These are phyloP conservation scores for Heteromormyrus szaboi DNA, from an alignment of 2,797 vertebrate species.

Conservation along the genomic window DNA sequence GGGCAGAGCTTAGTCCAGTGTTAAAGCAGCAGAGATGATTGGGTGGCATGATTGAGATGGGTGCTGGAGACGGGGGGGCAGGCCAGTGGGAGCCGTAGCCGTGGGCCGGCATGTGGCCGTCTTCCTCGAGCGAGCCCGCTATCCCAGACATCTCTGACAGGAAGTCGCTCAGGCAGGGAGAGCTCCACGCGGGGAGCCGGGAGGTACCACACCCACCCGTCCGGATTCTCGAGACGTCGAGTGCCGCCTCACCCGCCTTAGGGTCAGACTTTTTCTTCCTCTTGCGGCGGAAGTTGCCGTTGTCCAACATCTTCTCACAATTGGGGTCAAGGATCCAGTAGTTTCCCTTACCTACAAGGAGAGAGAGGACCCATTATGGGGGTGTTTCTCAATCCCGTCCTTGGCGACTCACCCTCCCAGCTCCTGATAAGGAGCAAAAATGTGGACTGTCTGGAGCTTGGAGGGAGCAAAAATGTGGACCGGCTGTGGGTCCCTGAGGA, in stretches of 20 bases:
- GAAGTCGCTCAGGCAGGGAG: slow-evolving; percentile 67
- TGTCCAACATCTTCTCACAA: slow-evolving; percentile 96
- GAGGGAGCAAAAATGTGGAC: not conserved
- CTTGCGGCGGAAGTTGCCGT: slow-evolving; percentile 90
- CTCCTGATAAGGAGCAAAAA: not conserved
- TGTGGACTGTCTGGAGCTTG: not conserved
- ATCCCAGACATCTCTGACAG: slow-evolving; percentile 65
- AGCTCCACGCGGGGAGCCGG: slow-evolving; percentile 39
- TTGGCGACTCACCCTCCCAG: not conserved
- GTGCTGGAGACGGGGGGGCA: slow-evolving; percentile 36
- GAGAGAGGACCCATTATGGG: not conserved
- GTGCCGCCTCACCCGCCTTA: slow-evolving; percentile 29
- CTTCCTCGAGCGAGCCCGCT: slow-evolving; percentile 40
- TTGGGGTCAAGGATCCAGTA: slow-evolving; percentile 95
- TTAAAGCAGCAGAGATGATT: slow-evolving; percentile 71
- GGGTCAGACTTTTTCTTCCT: slow-evolving; percentile 81
- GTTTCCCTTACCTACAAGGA: slow-evolving; percentile 81
- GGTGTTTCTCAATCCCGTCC: not conserved
- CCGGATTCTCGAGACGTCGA: slow-evolving; percentile 45
- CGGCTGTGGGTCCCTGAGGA: not conserved
- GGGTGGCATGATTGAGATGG: slow-evolving; percentile 58
- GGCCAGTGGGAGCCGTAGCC: not conserved
- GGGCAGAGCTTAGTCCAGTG: slow-evolving; percentile 55
- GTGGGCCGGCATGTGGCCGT: slow-evolving; percentile 32
- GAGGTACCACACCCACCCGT: slow-evolving; percentile 36